Conservation (phyloP, 2,113 vertebrate genomes). For the Orycteropus afer region DNA sequence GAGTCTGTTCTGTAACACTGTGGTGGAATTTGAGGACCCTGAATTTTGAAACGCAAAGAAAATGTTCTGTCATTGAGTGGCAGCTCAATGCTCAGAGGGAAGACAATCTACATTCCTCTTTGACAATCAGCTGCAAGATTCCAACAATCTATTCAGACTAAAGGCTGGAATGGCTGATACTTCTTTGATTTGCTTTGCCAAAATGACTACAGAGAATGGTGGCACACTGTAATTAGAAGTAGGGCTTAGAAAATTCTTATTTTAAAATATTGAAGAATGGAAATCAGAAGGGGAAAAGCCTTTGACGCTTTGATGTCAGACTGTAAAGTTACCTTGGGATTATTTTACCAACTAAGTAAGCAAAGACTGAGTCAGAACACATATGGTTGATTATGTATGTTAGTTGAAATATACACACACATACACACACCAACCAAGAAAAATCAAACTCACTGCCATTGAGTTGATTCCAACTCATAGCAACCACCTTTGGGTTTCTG, state of each 20-base stretch:
- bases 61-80: conserved; percentile 28
- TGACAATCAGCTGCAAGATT: conserved; percentile 36
- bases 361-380: not conserved
- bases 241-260: conserved; percentile 36
- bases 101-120: conserved; percentile 23
- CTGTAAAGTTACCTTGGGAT: not conserved
- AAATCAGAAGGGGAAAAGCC: conserved; percentile 29
- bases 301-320: not conserved
- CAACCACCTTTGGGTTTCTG: too few relatives aligned
- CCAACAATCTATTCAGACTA: conserved; percentile 22
- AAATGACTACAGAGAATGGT: conserved; percentile 32
- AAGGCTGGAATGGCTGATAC: conserved; percentile 16
- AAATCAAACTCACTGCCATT: too few relatives aligned
- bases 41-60: conserved; percentile 57
- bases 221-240: not conserved
- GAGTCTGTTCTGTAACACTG: conserved; percentile 9
- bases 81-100: not conserved
- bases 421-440: too few relatives aligned
- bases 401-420: too few relatives aligned
- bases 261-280: conserved; percentile 33
- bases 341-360: not conserved
- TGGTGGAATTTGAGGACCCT: conserved; percentile 42
- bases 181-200: conserved; percentile 64
- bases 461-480: too few relatives aligned
- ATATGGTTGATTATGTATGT: not conserved